Evolutionary conservation across 2,113 vertebrate genomes (phyloP).

Genomic region (Strigops habroptila): DNA sequence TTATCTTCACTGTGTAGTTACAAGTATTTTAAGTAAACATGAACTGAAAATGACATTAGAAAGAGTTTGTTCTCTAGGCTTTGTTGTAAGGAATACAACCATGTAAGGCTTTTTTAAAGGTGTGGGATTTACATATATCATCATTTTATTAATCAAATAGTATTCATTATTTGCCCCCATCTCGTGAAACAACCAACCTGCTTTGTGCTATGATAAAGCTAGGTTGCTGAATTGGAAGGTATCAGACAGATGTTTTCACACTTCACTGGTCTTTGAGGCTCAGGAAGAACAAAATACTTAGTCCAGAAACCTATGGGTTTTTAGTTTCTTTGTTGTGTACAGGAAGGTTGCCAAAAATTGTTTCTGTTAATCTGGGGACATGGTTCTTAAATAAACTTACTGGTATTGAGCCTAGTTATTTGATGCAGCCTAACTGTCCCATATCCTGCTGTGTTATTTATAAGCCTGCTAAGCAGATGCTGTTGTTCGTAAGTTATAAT

Average conservation of each 20-base stretch:
- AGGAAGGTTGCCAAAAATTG: neutral
- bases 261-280: neutral
- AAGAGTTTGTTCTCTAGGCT: neutral
- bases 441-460: neutral
- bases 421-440: neutral
- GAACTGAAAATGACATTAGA: neutral
- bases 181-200: neutral
- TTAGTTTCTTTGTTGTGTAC: neutral
- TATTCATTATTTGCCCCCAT: neutral
- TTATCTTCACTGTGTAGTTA: neutral
- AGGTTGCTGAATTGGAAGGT: neutral
- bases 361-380: neutral
- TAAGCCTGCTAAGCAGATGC: neutral
- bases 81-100: neutral
- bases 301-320: neutral
- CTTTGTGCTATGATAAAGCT: neutral
- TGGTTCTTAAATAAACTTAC: neutral
- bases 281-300: neutral
- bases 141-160: neutral
- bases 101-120: neutral
- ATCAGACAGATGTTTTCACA: neutral
- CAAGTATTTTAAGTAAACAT: neutral
- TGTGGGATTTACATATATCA: neutral
- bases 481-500: neutral
- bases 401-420: neutral